phyloP scores from a whole-genome alignment of 2,113 vertebrate species.

The Australoheros scitulus region DNA sequence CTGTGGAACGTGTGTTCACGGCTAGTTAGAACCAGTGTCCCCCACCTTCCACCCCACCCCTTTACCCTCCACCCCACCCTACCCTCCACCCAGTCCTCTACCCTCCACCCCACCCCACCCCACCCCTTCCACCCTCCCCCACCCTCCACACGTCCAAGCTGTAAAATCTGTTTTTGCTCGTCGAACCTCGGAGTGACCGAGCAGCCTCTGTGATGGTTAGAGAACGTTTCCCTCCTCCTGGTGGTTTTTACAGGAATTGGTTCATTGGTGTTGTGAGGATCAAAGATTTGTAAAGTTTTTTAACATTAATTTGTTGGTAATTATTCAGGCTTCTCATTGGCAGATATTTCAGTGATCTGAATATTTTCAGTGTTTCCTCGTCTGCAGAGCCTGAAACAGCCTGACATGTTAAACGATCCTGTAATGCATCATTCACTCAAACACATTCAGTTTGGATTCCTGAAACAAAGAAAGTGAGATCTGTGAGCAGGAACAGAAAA shows the following conservation, averaged over 20 bases:
- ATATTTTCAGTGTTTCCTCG: neutral
- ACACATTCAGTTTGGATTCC: too few relatives aligned
- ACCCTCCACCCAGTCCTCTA: too few relatives aligned
- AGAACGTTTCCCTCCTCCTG: neutral
- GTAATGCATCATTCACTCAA: too few relatives aligned
- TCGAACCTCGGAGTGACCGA: neutral
- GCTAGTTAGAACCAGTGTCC: constrained; percentile 17
- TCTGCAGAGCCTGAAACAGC: neutral
- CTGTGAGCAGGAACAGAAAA: too few relatives aligned
- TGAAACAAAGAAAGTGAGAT: too few relatives aligned
- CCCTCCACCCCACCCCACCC: neutral
- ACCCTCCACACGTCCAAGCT: neutral
- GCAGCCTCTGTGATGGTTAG: too few relatives aligned
- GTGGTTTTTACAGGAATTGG: neutral
- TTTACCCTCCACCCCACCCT: neutral
- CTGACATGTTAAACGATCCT: neutral
- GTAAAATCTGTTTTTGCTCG: neutral
- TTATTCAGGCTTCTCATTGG: neutral
- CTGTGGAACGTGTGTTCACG: neutral
- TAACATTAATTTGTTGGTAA: neutral
- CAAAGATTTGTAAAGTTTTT: neutral
- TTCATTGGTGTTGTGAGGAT: neutral
- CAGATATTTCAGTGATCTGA: neutral
- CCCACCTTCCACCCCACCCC: neutral
- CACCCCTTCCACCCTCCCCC: too few relatives aligned